Evolutionary conservation across 2,113 vertebrate genomes (phyloP).

Genomic region (Dipodomys merriami): DNA sequence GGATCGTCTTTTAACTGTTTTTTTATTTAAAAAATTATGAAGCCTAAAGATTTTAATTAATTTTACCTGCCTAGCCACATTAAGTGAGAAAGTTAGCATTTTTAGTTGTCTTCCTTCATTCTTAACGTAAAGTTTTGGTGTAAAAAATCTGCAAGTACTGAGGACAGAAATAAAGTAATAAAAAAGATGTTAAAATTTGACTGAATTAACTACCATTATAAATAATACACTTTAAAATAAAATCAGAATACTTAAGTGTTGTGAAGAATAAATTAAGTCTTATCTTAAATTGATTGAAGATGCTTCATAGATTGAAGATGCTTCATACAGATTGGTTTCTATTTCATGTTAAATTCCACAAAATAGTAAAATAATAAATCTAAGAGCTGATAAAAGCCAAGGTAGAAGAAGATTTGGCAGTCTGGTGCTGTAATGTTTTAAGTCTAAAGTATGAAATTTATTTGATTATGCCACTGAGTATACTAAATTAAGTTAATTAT

Average conservation of each 20-base stretch:
- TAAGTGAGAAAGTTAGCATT: neutral
- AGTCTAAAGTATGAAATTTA: slow-evolving; percentile 7
- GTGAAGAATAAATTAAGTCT: neutral
- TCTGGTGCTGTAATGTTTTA: neutral
- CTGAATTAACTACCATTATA: neutral
- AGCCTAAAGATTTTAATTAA: slow-evolving; percentile 7
- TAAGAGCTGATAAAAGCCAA: neutral
- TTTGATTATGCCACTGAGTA: slow-evolving; percentile 28
- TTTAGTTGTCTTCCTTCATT: neutral
- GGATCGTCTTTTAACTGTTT: neutral
- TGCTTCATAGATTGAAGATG: neutral
- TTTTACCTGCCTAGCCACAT: neutral
- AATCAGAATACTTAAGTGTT: neutral
- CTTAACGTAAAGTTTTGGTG: neutral
- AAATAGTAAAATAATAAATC: slow-evolving; percentile 17
- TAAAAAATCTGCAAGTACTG: neutral
- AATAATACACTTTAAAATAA: slow-evolving; percentile 26
- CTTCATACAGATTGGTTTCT: neutral
- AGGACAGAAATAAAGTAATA: neutral
- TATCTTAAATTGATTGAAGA: neutral
- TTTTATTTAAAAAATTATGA: neutral
- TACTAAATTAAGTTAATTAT: neutral
- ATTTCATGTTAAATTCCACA: neutral
- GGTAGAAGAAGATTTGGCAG: neutral
- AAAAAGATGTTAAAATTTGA: neutral